Evolutionary conservation across 2,888 invertebrate species (phyloP).

Genomic region (Cataglyphis cursor): DNA sequence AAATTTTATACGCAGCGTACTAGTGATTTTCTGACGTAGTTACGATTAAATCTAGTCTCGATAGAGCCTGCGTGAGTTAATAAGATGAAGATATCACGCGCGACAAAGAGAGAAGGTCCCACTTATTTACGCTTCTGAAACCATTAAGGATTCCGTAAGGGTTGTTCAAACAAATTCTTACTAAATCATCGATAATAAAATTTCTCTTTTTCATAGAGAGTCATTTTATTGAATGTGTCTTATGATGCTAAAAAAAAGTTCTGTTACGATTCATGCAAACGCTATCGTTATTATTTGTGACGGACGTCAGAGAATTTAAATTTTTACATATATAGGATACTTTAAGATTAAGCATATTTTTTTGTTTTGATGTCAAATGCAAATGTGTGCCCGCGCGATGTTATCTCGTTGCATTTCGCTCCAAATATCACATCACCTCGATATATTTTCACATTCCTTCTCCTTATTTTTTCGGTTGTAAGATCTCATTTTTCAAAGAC

Average conservation of each 20-base stretch:
- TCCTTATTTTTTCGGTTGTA: slow-evolving; percentile 15
- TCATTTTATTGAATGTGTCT: not conserved
- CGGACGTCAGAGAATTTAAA: not conserved
- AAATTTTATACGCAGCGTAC: slow-evolving; percentile 18
- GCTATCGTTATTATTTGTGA: slow-evolving; percentile 21
- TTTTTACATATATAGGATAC: not conserved
- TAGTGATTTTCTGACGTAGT: slow-evolving; percentile 33
- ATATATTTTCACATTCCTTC: slow-evolving; percentile 13
- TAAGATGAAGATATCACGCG: slow-evolving; percentile 18
- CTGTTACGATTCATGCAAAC: slow-evolving; percentile 14
- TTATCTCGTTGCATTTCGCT: slow-evolving; percentile 32
- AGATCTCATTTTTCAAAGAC: slow-evolving; percentile 18
- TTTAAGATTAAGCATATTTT: slow-evolving; percentile 12
- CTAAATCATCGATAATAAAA: slow-evolving; percentile 4
- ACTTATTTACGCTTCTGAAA: slow-evolving; percentile 49
- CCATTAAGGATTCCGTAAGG: slow-evolving; percentile 23
- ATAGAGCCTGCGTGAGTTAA: slow-evolving; percentile 1
- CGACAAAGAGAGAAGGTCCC: not conserved
- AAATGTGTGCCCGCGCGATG: slow-evolving; percentile 28
- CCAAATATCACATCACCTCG: slow-evolving; percentile 14
- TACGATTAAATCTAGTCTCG: slow-evolving; percentile 28
- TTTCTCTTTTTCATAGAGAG: not conserved
- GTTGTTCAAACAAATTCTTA: not conserved
- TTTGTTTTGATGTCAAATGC: slow-evolving; percentile 42
- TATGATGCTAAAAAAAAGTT: slow-evolving; percentile 3